These are phyloP conservation scores for Entelurus aequoreus DNA, from an alignment of 2,113 vertebrate species.

Conservation along the genomic window DNA sequence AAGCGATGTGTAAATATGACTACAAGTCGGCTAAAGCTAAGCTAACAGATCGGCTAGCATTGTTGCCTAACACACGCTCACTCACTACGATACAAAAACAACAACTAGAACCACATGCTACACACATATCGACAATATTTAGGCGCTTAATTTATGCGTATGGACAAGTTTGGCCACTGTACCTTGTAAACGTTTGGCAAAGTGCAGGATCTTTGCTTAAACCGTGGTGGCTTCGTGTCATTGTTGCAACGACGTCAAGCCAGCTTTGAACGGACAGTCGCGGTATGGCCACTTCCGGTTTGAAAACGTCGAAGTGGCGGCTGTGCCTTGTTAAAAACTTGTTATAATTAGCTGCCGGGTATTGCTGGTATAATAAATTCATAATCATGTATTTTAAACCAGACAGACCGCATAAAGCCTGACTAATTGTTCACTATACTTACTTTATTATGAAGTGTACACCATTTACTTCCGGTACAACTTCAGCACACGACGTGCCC, in stretches of 20 bases:
- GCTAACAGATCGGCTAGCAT: too few species aligned
- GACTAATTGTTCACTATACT: neutral
- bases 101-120: neutral
- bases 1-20: too few species aligned
- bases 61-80: too few species aligned
- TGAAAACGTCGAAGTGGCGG: neutral
- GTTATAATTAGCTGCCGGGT: neutral
- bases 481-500: neutral
- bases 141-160: too few species aligned
- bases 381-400: neutral
- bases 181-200: neutral
- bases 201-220: neutral
- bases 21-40: too few species aligned
- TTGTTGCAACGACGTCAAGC: conserved; percentile 2
- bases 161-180: neutral
- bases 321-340: too few species aligned
- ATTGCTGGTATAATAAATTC: too few species aligned
- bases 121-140: neutral
- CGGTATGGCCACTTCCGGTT: neutral
- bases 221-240: conserved; percentile 4
- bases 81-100: too few species aligned
- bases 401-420: neutral
- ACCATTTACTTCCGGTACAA: neutral
- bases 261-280: neutral
- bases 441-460: neutral